Evolutionary conservation across 2,888 invertebrate species (phyloP).

Genomic region (Dynastes maya): DNA sequence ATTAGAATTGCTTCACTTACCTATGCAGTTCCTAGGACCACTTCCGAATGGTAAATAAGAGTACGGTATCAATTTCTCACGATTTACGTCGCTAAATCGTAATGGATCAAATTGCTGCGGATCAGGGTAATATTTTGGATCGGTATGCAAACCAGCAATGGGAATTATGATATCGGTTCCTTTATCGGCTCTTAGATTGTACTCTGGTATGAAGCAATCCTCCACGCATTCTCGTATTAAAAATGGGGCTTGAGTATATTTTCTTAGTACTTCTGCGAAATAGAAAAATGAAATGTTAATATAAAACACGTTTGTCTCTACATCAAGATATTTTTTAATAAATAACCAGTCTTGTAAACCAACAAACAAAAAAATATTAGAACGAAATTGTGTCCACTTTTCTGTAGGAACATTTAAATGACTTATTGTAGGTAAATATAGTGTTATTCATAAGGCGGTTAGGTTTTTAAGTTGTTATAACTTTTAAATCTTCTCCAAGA

Average conservation of each 20-base stretch:
- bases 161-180: conserved; percentile 67
- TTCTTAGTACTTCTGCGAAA: conserved; percentile 68
- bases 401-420: too few species aligned
- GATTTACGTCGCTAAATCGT: conserved; percentile 64
- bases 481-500: too few species aligned
- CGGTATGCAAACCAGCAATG: conserved; percentile 64
- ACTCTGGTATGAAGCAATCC: conserved; percentile 62
- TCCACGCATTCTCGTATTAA: conserved; percentile 61
- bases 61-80: conserved; percentile 46
- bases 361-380: too few species aligned
- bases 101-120: conserved; percentile 68
- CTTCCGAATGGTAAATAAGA: conserved; percentile 59
- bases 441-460: too few species aligned
- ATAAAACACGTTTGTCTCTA: neutral
- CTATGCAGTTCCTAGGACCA: conserved; percentile 58
- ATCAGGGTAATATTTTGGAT: conserved; percentile 65
- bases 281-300: neutral
- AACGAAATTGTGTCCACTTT: too few species aligned
- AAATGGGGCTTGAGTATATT: conserved; percentile 67
- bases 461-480: too few species aligned
- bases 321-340: too few species aligned
- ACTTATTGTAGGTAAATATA: too few species aligned
- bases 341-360: too few species aligned
- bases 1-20: conserved; percentile 43
- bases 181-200: conserved; percentile 62